Percentiles rank a stretch among this genome's conserved stretches.
phyloP scores from a whole-genome alignment of 2,888 invertebrate genomes.

The Sesamia inferens region DNA sequence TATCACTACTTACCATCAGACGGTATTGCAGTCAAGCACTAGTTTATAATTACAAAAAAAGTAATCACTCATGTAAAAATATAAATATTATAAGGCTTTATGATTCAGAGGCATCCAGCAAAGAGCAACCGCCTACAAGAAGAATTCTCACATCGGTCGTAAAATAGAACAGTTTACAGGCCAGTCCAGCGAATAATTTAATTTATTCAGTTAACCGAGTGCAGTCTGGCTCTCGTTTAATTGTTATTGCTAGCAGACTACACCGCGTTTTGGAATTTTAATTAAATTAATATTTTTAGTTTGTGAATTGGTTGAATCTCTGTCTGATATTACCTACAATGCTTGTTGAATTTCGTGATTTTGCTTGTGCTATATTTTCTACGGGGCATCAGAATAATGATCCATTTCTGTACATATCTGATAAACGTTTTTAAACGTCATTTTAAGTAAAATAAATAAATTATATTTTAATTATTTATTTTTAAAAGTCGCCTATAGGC shows the following conservation, averaged over 20 bases:
- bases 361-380: neutral
- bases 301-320: conserved; percentile 7
- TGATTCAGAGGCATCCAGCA: neutral
- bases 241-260: conserved; percentile 57
- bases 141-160: conserved; percentile 37
- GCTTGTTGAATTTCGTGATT: conserved; percentile 11
- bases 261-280: conserved; percentile 52
- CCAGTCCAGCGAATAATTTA: conserved; percentile 48
- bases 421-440: neutral
- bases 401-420: neutral
- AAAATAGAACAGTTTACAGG: conserved; percentile 44
- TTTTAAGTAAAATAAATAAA: too few species aligned
- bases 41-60: too few species aligned
- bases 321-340: conserved; percentile 19
- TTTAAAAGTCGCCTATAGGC: too few species aligned
- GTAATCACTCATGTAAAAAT: too few species aligned
- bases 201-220: conserved; percentile 57
- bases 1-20: too few species aligned
- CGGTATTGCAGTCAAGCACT: too few species aligned
- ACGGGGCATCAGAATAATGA: neutral
- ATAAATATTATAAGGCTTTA: too few species aligned
- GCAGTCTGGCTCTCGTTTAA: conserved; percentile 56
- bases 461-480: neutral
- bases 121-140: conserved; percentile 12
- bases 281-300: conserved; percentile 60